Evolutionary conservation across 1,140 invertebrate genomes (phyloP), one percentile per base, ranked within the genome.

Genomic region (Drosophila rufa): DNA sequence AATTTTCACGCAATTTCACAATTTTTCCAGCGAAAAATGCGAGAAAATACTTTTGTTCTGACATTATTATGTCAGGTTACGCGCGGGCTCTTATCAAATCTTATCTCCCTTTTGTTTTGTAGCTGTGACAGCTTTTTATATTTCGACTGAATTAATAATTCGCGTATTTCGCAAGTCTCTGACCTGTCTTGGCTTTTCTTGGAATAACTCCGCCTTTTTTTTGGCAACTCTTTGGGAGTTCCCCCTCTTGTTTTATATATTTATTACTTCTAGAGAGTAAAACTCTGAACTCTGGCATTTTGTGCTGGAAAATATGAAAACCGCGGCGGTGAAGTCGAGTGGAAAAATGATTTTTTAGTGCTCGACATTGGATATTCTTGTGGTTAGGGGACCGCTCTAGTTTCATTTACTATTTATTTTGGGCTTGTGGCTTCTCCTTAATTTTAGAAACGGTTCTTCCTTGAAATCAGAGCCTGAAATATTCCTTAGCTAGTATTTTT

Each of bases 1-100:
- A 62, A 79, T 74, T 77, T 71, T 75, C 85, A 75, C 83, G 83
- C 84, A 87, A 83, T 89, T 87, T 80, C 67, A 43, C 65, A 57
- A 70, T 65, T 51, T 50, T 38, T 36, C 17, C 27, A 75, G 61
- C 38, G 22, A 30, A 27, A 27, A 70, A 56, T 67, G 51, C 19
- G 48, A 50, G 40, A 22, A 25, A 82, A 70, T 61, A 62, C 43
- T 53, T 64, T 84, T 66, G 65, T 58, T 27, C 43, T 79, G 84
- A 66, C 84, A 85, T 64, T 75, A 80, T 81, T 71, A 55, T 80
- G 75, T 79, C 81, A 81, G 53, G 53, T 47, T 79, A 12, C 55
- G 15, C 58, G 36, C 11, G 27, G 53, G 53, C 33, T 55, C 17
- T 27, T 48, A 71, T 43, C 45, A 43, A 78, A 50, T 59, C 53